Evolutionary conservation across 2,888 invertebrate species (phyloP).

Genomic region (Apantesis nais): DNA sequence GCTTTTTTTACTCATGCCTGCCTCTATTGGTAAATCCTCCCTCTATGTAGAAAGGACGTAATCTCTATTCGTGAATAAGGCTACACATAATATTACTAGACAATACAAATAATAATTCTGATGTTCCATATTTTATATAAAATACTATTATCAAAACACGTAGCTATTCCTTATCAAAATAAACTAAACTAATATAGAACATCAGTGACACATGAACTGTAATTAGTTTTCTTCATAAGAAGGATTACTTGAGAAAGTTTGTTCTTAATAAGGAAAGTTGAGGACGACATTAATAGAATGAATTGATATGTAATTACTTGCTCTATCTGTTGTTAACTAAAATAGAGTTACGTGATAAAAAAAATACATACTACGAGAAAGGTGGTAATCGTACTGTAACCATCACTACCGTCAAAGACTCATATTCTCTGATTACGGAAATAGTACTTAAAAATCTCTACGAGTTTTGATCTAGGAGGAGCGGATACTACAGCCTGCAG

Average conservation of each 20-base stretch:
- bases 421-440: too few species aligned
- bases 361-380: too few species aligned
- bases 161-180: not conserved
- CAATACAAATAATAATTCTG: too few species aligned
- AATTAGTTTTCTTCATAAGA: slow-evolving; percentile 54
- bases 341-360: too few species aligned
- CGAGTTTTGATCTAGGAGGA: not conserved
- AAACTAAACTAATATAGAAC: slow-evolving; percentile 10
- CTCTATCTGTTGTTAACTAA: not conserved
- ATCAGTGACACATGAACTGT: slow-evolving; percentile 40
- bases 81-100: too few species aligned
- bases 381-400: too few species aligned
- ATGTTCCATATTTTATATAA: not conserved
- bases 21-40: too few species aligned
- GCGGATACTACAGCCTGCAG: not conserved
- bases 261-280: slow-evolving; percentile 44
- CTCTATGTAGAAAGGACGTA: too few species aligned
- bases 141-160: not conserved
- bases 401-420: too few species aligned
- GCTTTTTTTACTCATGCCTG: too few species aligned
- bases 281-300: slow-evolving; percentile 24
- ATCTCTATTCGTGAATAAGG: too few species aligned
- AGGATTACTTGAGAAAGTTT: slow-evolving; percentile 56
- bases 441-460: too few species aligned
- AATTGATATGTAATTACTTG: slow-evolving; percentile 21